phyloP scores from a whole-genome alignment of 2,113 vertebrate species.

The Heterocephalus glaber region DNA sequence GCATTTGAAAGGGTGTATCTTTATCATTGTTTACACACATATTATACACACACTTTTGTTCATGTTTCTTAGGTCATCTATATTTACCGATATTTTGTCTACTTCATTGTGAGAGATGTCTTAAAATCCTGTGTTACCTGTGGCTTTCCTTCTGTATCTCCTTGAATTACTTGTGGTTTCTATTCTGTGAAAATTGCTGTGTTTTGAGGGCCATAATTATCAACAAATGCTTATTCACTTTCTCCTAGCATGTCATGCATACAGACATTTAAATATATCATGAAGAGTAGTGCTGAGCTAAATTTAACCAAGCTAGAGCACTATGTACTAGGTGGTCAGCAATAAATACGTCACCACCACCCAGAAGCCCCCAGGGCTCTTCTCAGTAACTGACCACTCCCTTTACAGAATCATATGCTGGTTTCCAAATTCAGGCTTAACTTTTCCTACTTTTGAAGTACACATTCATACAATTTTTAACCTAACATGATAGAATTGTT shows the following conservation, averaged over 20 bases:
- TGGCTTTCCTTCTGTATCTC: background rate
- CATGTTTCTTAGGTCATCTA: background rate
- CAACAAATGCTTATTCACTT: background rate
- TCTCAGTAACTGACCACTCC: background rate
- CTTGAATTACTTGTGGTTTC: background rate
- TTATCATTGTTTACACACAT: background rate
- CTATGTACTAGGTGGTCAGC: background rate
- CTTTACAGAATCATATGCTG: background rate
- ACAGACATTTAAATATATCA: background rate
- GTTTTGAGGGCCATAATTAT: background rate
- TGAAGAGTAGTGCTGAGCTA: background rate
- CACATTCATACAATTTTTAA: background rate
- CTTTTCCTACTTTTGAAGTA: background rate
- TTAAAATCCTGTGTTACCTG: background rate
- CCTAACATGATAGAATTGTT: background rate
- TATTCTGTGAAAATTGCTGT: background rate
- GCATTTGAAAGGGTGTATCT: background rate
- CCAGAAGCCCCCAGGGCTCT: rapidly evolving
- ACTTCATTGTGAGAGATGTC: background rate
- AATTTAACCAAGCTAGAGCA: background rate
- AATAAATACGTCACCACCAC: background rate
- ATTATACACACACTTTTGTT: background rate
- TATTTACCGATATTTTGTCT: background rate
- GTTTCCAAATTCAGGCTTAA: background rate
- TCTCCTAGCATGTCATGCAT: background rate